Base-by-base conservation (phyloP, 1,140 invertebrate species). In the Lerema accius region DNA sequence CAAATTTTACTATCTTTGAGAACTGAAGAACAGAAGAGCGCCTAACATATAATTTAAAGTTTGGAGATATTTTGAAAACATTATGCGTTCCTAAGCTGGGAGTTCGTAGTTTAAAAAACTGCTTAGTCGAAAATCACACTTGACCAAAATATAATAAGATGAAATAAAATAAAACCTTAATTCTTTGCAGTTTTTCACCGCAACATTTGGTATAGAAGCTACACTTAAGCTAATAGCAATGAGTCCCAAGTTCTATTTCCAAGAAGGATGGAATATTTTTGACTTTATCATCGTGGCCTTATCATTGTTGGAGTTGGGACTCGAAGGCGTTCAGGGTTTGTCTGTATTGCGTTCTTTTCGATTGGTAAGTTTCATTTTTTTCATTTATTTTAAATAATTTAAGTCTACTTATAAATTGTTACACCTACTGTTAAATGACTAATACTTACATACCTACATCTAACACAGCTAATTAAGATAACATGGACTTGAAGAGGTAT, bases 191-290 rank as follows among this genome's bases (percentile, higher is more conserved):
- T 98, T 99, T 92, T 99, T 99, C 92, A 99, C 98, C 45, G 97
- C 97, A 35, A 99, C 98, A 51, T 99, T 99, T 90, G 97, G 96
- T 62, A 97, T 98, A 79, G 98, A 99, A 94, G 97, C 97, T n/a
- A 95, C 94, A 19, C 92, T 98, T 88, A 99, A 99, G 90, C 93
- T 99, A 64, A 95, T 98, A 79, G 98, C 98, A 3, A 97, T 99
- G 95, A 98, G 97, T 91, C 98, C 98, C 51, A 97, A 98, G 80
- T 97, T 94, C 91, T 99, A 99, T 92, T 99, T 99, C 93, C 97
- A 98, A 94, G 98, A 99, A 90, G 97, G 97, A 56, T 99, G 98
- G 98, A 99, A 99, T 89, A 98, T 98, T 75, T 99, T 99, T 92
- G 98, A 99, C 93, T 98, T 99, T 87, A 96, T 99, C 77, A 99